Base-by-base conservation (phyloP, 2,113 vertebrate genomes). In the Aramus guarauna region DNA sequence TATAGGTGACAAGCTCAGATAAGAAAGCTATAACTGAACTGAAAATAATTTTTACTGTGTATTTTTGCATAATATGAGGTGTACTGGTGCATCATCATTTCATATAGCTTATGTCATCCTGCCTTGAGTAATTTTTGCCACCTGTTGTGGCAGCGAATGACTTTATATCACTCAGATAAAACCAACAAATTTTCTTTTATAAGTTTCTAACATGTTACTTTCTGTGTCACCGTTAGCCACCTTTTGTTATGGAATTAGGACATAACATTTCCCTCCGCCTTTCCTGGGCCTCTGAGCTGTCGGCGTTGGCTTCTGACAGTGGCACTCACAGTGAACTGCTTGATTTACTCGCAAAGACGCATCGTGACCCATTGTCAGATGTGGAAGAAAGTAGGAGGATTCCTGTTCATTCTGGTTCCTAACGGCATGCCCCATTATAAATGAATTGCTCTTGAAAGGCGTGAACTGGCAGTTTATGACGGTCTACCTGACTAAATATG, bases 151-250 rank as follows among this genome's bases (percentile, higher is more conserved):
- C 41, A 58, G 12, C 30, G 50, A 41, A 24, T 60, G 15, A 50
- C 5, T 13, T 4, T 22, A 2, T 11, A 39, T 34, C 8, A 22
- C 24, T 69, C 55, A 36, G 12, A 52, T 74, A 55, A 73, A 84
- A 3, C 2, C 2, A 32, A 58, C 9, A 2, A 0, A 8, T 9
- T 9, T 24, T 34, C 2, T 69, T 64, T 27, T 15, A 8, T 16
- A 26, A 11, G 8, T 50, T 82, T 63, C 9, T 48, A 13, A 62
- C 17, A 5, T 11, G 2, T 34, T 58, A 13, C 41, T 59, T 71
- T 59, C 43, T 45, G 8, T 53, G 22, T 18, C 71, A 27, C 23
- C 12, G 15, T 32, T 87, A 73, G 34, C 4, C 3, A 45, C 9
- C 2, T 60, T 64, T 30, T 50, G 7, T 62, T 37, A 8, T 15